Conservation (phyloP, 2,888 invertebrate genomes). For the Scrobipalpa atriplicella region DNA sequence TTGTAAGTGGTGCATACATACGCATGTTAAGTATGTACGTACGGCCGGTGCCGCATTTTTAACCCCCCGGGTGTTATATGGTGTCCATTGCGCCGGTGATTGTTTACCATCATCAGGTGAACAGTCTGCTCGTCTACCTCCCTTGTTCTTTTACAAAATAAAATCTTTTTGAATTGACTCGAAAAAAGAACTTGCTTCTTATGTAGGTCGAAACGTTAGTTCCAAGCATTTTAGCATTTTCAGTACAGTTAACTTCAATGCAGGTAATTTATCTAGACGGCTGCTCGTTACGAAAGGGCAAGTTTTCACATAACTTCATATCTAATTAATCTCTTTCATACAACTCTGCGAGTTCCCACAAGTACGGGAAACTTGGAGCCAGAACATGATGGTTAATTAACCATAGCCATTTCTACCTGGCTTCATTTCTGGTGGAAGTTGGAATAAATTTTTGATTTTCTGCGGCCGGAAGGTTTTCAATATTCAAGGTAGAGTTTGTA, state of each 20-base stretch:
- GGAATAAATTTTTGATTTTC: not conserved
- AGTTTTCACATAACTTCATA: constrained; percentile 25
- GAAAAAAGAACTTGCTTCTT: no score
- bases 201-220: not conserved
- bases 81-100: no score
- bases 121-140: no score
- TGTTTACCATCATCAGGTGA: no score
- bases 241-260: constrained; percentile 1
- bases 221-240: not conserved
- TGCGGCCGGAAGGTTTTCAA: no score
- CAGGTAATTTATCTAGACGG: constrained; percentile 23
- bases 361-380: constrained; percentile 1
- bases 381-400: constrained; percentile 22
- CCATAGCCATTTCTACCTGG: not conserved
- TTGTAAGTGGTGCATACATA: no score
- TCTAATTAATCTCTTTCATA: constrained; percentile 26
- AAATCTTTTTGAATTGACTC: no score
- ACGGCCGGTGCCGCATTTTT: no score
- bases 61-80: no score
- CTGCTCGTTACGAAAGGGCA: constrained; percentile 34
- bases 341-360: not conserved
- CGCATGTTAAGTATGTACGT: no score
- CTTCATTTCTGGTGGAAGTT: not conserved
- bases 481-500: not conserved
- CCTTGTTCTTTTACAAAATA: no score